A percentile compares a stretch with the other conserved stretches of the same genome.
phyloP scores from a whole-genome alignment of 1,140 invertebrate genomes.

The Pristionchus pacificus region DNA sequence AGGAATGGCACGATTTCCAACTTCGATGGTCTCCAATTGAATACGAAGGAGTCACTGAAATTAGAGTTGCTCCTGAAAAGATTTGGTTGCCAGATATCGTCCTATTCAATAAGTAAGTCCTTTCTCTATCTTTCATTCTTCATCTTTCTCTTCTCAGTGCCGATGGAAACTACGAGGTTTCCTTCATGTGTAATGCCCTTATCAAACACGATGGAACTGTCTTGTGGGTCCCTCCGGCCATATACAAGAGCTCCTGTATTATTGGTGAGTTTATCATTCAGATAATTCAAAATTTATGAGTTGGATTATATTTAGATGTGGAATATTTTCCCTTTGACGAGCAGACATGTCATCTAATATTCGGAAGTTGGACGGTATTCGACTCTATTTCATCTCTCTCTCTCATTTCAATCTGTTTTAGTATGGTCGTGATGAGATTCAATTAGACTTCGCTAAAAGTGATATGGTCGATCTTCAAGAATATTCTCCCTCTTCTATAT shows the following conservation, averaged over 20 bases:
- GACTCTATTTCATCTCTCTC: too few relatives aligned
- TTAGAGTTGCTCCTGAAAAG: slow-evolving; percentile 67
- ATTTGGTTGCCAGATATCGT: slow-evolving; percentile 99
- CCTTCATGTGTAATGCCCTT: slow-evolving; percentile 12
- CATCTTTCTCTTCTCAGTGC: neutral
- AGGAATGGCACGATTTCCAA: neutral
- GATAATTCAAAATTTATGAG: too few relatives aligned
- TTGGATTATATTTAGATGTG: too few relatives aligned
- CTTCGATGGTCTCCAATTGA: neutral
- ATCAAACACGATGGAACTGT: slow-evolving; percentile 7
- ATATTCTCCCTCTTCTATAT: slow-evolving; percentile 85
- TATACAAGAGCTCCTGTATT: slow-evolving; percentile 93
- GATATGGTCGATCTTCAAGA: too few relatives aligned
- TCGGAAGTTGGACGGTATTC: slow-evolving; percentile 32
- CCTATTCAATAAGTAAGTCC: slow-evolving; percentile 79
- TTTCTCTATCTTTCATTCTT: neutral
- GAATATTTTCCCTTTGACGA: slow-evolving; percentile 49
- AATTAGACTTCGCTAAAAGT: too few relatives aligned
- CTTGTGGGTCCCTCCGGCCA: slow-evolving; percentile 88
- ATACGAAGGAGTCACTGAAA: neutral
- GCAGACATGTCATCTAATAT: slow-evolving; percentile 29
- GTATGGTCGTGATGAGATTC: too few relatives aligned
- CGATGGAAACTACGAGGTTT: slow-evolving; percentile 21
- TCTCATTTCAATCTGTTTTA: too few relatives aligned
- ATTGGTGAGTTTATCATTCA: slow-evolving; percentile 68